Base-by-base conservation (phyloP, 2,888 invertebrate genomes). In the Lampropteryx suffumata region DNA sequence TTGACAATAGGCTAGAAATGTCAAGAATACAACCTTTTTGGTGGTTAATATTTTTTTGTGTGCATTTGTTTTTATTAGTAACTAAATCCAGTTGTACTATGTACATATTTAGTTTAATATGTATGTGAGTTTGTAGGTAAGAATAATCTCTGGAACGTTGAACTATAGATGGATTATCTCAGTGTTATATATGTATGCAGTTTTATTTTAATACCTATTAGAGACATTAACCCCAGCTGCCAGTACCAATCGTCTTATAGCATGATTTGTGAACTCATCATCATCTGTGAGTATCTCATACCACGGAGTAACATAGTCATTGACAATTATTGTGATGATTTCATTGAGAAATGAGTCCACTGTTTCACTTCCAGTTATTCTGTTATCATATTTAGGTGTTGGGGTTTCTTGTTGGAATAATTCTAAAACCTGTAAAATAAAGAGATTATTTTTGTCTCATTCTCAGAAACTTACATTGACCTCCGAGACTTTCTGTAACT, bases 301-400 rank as follows among this genome's bases (percentile, higher is more conserved):
- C 95, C 95, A 95, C 0, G 94, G 93, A 57, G 94, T 92, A 35
- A 97, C 93, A 87, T 96, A 96, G 82, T 97, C 97, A 73, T 95
- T 91, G 42, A 97, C 92, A 43, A 96, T 92, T 61, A 94, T 96
- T 55, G 93, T 93, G 65, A 97, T 91, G 69, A 97, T 96, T 88
- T 96, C 94, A 84, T 96, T 96, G 41, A 97, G 90, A 64, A 95
- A 96, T 67, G 95, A 94, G 85, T 97, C 97, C 52, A 97, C 97
- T 26, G 95, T 92, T 67, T 94, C 95, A 69, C 96, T 95, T 17
- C 97, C 97, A 14, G 96, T 97, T 57, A 97, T 94, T 69, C 96
- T 76, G 54, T 69, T 85, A 56, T 90, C 90, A 74, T 76, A 90
- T 59, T 86, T 89, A 35, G 81, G 79, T 36, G 76, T 59, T 28